These are phyloP conservation scores for Colletes latitarsis DNA, from an alignment of 1,140 invertebrate genomes.

Conservation along the genomic window DNA sequence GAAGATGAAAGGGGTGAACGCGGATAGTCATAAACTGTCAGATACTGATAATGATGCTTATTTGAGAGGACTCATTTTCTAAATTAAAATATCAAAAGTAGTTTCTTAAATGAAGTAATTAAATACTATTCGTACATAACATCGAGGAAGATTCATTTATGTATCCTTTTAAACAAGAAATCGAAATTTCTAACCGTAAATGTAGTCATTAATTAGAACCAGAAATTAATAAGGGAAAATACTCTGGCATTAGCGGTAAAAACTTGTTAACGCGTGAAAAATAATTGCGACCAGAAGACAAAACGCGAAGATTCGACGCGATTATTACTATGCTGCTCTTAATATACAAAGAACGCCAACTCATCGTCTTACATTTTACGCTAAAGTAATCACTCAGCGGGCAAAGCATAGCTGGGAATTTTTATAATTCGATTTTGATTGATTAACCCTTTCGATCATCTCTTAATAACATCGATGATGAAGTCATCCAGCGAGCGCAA, in stretches of 20 bases:
- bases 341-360: background rate
- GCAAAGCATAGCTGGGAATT: background rate
- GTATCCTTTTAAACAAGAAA: too few species aligned
- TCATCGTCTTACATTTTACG: too few species aligned
- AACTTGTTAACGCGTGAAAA: background rate
- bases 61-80: too few species aligned
- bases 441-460: background rate
- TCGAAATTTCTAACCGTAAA: too few species aligned
- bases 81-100: too few species aligned
- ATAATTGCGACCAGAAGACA: background rate
- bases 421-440: background rate
- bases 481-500: background rate
- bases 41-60: constrained; percentile 29
- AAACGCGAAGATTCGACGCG: background rate
- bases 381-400: too few species aligned
- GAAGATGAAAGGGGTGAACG: constrained; percentile 3
- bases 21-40: constrained; percentile 41
- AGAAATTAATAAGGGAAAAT: too few species aligned
- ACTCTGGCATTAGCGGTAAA: background rate
- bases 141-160: too few species aligned
- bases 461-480: background rate
- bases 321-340: too few species aligned
- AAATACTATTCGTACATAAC: too few species aligned
- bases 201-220: too few species aligned
- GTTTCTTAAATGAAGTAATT: too few species aligned